A percentile compares a stretch with the other conserved stretches of the same genome.
These are phyloP conservation scores for Amblyraja radiata DNA, from an alignment of 2,797 vertebrate species.

Conservation along the genomic window DNA sequence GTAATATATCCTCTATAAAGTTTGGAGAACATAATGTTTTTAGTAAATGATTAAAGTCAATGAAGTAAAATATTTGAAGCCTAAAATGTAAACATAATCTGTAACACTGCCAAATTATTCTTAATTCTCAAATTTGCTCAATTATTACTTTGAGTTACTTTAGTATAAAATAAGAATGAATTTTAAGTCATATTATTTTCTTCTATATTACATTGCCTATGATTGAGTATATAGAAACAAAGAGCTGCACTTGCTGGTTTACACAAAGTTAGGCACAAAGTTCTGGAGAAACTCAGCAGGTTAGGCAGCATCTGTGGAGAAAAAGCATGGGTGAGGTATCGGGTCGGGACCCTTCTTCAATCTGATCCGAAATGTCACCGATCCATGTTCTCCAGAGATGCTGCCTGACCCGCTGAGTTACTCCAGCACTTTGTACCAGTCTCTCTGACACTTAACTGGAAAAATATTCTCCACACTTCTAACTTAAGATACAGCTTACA, in stretches of 20 bases:
- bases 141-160: not conserved
- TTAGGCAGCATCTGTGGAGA: no score
- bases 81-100: not conserved
- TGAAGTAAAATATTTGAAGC: not conserved
- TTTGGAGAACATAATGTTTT: not conserved
- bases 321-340: no score
- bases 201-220: conserved; percentile 53
- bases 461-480: no score
- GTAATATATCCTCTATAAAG: not conserved
- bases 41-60: not conserved
- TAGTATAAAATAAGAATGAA: not conserved
- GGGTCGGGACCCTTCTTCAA: no score
- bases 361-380: no score
- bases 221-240: conserved; percentile 19
- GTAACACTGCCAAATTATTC: not conserved
- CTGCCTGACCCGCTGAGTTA: no score
- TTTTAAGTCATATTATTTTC: not conserved
- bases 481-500: not conserved
- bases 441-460: no score
- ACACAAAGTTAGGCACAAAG: no score
- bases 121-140: not conserved
- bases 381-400: no score
- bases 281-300: no score
- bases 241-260: no score
- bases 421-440: no score